Percentiles rank a stretch among this genome's conserved stretches.
Conservation (phyloP, 2,888 invertebrate genomes). For the Anorthoa munda region DNA sequence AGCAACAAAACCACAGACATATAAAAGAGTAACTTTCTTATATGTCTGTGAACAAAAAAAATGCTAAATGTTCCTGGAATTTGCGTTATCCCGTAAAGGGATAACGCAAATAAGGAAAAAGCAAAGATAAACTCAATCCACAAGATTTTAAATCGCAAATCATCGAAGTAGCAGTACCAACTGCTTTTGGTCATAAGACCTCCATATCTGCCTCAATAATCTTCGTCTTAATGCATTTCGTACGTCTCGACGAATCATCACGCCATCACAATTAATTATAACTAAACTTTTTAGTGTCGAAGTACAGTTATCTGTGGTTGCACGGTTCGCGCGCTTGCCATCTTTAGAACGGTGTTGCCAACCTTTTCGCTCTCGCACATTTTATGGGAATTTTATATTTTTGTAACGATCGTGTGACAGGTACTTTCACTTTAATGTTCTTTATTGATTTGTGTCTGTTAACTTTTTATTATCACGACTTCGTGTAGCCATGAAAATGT, state of each 20-base stretch:
- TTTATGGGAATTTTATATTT: constrained; percentile 64
- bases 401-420: constrained; percentile 53
- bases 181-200: constrained; percentile 25
- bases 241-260: constrained; percentile 53
- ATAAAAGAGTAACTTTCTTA: too few relatives aligned
- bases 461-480: constrained; percentile 58
- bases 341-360: constrained; percentile 50
- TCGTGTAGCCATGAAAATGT: constrained; percentile 31
- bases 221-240: constrained; percentile 60
- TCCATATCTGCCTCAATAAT: constrained; percentile 27
- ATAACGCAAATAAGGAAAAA: constrained; percentile 23
- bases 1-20: too few relatives aligned
- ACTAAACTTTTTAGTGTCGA: constrained; percentile 54
- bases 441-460: constrained; percentile 59
- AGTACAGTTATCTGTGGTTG: constrained; percentile 59
- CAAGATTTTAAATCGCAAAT: constrained; percentile 17
- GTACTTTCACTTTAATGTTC: constrained; percentile 62
- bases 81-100: not conserved
- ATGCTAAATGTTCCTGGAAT: not conserved
- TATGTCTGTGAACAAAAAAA: too few relatives aligned
- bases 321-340: constrained; percentile 50
- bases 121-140: constrained; percentile 9
- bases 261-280: constrained; percentile 48
- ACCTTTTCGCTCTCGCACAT: constrained; percentile 60
- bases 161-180: not conserved